Conservation (phyloP, 2,888 invertebrate genomes). For the Sepiola atlantica region DNA sequence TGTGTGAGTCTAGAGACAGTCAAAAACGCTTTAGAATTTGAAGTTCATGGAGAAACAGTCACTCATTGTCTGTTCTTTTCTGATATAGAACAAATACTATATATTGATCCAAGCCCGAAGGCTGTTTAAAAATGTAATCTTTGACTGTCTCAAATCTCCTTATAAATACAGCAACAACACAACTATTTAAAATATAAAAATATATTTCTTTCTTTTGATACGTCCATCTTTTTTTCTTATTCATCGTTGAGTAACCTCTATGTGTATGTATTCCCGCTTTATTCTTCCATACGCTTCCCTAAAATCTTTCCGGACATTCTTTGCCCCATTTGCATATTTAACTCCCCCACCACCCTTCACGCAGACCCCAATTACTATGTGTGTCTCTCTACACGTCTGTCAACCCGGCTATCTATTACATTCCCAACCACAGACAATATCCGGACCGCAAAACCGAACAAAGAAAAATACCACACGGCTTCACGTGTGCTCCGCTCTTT, state of each 20-base stretch:
- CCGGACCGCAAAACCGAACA: slow-evolving; percentile 32
- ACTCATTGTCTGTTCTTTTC: no score
- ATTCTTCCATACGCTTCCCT: not conserved
- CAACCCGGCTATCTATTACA: not conserved
- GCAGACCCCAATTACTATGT: not conserved
- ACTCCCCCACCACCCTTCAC: no score
- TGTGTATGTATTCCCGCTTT: not conserved
- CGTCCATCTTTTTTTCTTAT: not conserved
- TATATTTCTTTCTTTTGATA: not conserved
- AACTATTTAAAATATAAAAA: no score
- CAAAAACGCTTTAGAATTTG: no score
- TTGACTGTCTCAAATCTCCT: no score
- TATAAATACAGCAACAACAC: no score
- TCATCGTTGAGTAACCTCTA: no score
- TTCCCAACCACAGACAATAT: not conserved
- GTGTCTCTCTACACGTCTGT: not conserved
- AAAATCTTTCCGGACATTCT: not conserved
- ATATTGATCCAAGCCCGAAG: no score
- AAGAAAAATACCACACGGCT: not conserved
- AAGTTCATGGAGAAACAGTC: no score
- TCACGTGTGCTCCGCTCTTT: not conserved
- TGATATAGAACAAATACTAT: no score
- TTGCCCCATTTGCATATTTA: not conserved
- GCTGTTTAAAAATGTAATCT: no score
- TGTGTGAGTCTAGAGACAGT: no score